Percentiles rank a stretch among this genome's conserved stretches.
Conservation (phyloP, 2,888 invertebrate species). For the Arctia plantaginis region DNA sequence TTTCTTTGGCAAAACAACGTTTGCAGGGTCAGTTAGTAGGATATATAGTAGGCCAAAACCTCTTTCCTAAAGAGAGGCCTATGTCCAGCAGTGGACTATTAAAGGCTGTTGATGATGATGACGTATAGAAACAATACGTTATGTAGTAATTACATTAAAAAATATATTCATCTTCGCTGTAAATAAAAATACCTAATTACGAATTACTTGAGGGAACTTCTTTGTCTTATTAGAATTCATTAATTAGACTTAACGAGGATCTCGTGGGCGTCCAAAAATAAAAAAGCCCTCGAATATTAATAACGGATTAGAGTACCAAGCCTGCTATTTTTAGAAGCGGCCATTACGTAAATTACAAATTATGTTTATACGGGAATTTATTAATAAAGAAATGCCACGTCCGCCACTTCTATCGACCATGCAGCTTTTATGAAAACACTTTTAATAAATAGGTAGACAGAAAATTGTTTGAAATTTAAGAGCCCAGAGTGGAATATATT, state of each 20-base stretch:
- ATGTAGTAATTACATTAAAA: background rate
- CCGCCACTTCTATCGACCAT: background rate
- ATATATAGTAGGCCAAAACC: too few relatives aligned
- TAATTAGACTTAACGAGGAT: constrained; percentile 29
- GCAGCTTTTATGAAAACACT: background rate
- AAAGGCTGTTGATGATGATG: too few relatives aligned
- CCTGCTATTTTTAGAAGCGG: constrained; percentile 1
- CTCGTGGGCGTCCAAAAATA: constrained; percentile 12
- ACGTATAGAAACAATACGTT: background rate
- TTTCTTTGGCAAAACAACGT: too few relatives aligned
- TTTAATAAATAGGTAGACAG: background rate
- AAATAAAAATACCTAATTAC: background rate
- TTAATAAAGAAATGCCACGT: background rate
- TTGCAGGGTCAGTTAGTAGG: too few relatives aligned
- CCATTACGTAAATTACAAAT: constrained; percentile 18
- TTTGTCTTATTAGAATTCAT: constrained; percentile 33
- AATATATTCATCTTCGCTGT: background rate
- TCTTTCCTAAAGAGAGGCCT: too few relatives aligned
- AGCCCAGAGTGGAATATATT: too few relatives aligned
- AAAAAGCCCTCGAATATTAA: constrained; percentile 21
- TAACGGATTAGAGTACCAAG: constrained; percentile 7
- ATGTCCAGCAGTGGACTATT: too few relatives aligned
- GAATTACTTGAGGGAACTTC: constrained; percentile 19
- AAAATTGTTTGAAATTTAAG: background rate
- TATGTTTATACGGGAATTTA: constrained; percentile 9